Evolutionary conservation across 2,888 invertebrate genomes (phyloP), one percentile per base, ranked within the genome.

Genomic region (Drosophila stalkeri): DNA sequence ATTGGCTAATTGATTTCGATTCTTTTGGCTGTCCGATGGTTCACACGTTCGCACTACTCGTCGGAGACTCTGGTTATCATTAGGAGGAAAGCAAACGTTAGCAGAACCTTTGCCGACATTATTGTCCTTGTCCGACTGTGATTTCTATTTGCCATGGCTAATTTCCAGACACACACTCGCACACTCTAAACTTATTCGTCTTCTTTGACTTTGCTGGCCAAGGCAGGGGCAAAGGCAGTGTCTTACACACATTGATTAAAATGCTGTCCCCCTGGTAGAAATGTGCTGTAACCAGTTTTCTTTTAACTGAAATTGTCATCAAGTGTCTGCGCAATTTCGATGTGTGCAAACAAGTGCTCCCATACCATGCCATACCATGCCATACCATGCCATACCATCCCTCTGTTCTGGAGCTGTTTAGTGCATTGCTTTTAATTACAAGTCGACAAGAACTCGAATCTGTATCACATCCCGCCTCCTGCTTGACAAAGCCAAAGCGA

Each of bases 1-100:
- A 92, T 91, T 91, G 92, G 92, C 91, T 91, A 91, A 91, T 91
- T 91, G 91, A 91, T 91, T 91, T 89, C 83, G 85, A 91, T 91
- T 90, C 91, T 85, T 88, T 87, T 70, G 80, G 57, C 72, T 75
- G 67, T 68, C 57, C 44, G 64, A 64, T 46, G 68, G 60, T 86
- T 88, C 88, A 86, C 88, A 85, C 85, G 86, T 88, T 62, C 64
- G 18, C 33, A 33, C 41, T 1, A n/a, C n/a, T n/a, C 7, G 31
- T 23, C 14, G 12, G 23, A 74, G 65, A 33, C 51, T 51, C 18
- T 55, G 72, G 77, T 72, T 87, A 76, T 86, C 77, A 71, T 82
- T 81, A 75, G 76, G 44, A 72, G 67, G 63, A 71, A 87, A 75
- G 84, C 86, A 85, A 85, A 81, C 81, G 82, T 85, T 81, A 72